Conservation (phyloP, 2,797 vertebrate genomes). For the Aplochiton taeniatus region DNA sequence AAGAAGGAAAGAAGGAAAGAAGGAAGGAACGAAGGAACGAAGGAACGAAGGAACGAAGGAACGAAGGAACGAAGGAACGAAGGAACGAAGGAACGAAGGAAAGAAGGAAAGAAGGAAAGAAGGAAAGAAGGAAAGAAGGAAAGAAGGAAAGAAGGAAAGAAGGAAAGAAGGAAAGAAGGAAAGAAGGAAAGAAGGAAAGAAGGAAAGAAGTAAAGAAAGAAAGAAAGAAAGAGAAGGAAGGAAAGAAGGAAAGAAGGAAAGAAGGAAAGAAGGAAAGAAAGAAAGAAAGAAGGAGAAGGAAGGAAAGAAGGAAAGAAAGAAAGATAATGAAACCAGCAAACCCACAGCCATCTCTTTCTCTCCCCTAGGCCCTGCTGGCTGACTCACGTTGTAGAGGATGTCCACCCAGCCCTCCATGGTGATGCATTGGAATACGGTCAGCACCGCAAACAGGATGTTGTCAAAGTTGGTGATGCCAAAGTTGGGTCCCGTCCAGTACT, state of each 20-base stretch:
- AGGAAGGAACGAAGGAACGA: no score
- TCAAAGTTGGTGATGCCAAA: constrained; percentile 98
- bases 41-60: no score
- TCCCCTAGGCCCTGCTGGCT: not conserved
- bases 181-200: not conserved
- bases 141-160: constrained; percentile 26
- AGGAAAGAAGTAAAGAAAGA: constrained; percentile 17
- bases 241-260: constrained; percentile 5
- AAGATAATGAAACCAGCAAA: no score
- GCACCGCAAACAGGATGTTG: constrained; percentile 95
- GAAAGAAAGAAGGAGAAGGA: not conserved
- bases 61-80: no score
- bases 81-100: no score
- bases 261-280: not conserved
- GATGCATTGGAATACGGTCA: constrained; percentile 92
- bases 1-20: not conserved
- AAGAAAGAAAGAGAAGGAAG: not conserved
- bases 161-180: constrained; percentile 13
- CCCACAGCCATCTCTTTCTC: not conserved
- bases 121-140: constrained; percentile 5
- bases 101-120: not conserved
- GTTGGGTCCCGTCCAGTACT: constrained; percentile 94
- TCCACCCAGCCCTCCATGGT: constrained; percentile 93
- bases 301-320: not conserved
- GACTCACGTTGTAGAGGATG: constrained; percentile 87